Percentiles rank a stretch among this genome's conserved stretches.
Evolutionary conservation across 2,797 vertebrate species (phyloP).

Genomic region (Melanotaenia pygmaea): DNA sequence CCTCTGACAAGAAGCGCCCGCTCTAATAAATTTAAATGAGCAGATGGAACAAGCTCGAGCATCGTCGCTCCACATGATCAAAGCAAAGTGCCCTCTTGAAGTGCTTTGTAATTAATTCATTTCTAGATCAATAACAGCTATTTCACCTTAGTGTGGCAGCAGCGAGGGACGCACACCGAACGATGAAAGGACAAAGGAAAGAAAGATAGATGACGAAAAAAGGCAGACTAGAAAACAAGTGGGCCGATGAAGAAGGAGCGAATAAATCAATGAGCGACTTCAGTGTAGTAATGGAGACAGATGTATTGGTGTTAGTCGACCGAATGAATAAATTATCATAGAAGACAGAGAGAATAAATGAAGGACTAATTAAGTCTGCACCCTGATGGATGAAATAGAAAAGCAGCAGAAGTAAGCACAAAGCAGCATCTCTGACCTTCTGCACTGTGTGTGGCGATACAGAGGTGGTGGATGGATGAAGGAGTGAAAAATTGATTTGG

Average conservation of each 20-base stretch:
- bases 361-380: slow-evolving; percentile 40
- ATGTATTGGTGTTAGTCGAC: slow-evolving; percentile 37
- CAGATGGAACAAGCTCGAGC: slow-evolving; percentile 48
- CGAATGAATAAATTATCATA: slow-evolving; percentile 65
- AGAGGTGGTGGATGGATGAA: slow-evolving; percentile 16
- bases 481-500: slow-evolving; percentile 37
- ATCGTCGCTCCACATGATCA: slow-evolving; percentile 66
- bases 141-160: slow-evolving; percentile 30
- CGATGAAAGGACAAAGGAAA: slow-evolving; percentile 66
- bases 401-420: slow-evolving; percentile 17
- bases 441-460: not conserved
- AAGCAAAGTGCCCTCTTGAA: slow-evolving; percentile 64
- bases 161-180: slow-evolving; percentile 32
- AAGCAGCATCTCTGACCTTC: slow-evolving; percentile 35
- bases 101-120: slow-evolving; percentile 74
- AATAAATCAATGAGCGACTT: slow-evolving; percentile 61
- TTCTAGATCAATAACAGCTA: slow-evolving; percentile 73
- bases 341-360: slow-evolving; percentile 50
- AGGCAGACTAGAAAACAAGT: slow-evolving; percentile 27
- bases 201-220: slow-evolving; percentile 40
- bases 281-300: slow-evolving; percentile 60
- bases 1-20: slow-evolving; percentile 25
- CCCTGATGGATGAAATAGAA: slow-evolving; percentile 41
- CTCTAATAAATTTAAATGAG: slow-evolving; percentile 61
- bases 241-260: slow-evolving; percentile 9